Percentiles rank a stretch among this genome's conserved stretches.
Evolutionary conservation across 2,113 vertebrate species (phyloP).

Genomic region (Oostethus manadensis): DNA sequence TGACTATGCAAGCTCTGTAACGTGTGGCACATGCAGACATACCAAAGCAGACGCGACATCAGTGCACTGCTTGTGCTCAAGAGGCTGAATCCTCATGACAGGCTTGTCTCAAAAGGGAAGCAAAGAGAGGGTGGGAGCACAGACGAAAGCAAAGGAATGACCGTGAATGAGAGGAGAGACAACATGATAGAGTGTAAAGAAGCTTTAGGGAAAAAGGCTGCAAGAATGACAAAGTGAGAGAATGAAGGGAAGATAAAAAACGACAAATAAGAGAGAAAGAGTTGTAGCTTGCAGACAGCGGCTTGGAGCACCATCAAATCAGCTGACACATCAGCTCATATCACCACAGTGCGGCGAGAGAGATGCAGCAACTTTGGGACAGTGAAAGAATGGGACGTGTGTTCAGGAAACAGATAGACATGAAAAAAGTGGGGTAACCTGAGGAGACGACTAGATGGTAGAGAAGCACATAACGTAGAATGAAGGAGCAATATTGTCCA

Average conservation of each 20-base stretch:
- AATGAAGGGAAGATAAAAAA: conserved; percentile 34
- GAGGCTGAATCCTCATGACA: conserved; percentile 54
- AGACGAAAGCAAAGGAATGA: conserved; percentile 24
- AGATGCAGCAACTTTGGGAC: conserved; percentile 39
- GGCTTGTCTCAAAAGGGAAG: conserved; percentile 41
- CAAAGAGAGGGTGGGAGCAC: conserved; percentile 35
- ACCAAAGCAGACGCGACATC: conserved; percentile 24
- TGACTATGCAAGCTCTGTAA: conserved; percentile 14
- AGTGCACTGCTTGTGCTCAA: conserved; percentile 45
- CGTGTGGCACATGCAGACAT: conserved; percentile 9
- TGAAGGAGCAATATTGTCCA: not conserved
- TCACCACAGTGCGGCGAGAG: conserved; percentile 42
- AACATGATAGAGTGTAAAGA: conserved; percentile 48
- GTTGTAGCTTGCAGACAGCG: conserved; percentile 59
- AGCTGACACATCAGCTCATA: conserved; percentile 65
- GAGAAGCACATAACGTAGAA: not conserved
- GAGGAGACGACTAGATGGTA: conserved; percentile 21
- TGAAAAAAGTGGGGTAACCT: conserved; percentile 16
- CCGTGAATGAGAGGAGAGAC: conserved; percentile 21
- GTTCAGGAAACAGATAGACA: conserved; percentile 29
- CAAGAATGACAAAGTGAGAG: conserved; percentile 49
- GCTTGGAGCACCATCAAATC: conserved; percentile 65
- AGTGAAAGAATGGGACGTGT: conserved; percentile 21
- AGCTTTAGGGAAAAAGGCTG: conserved; percentile 30
- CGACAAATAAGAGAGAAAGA: conserved; percentile 45